These are phyloP conservation scores for Hetaerina americana DNA, from an alignment of 1,140 invertebrate species.

Conservation along the genomic window DNA sequence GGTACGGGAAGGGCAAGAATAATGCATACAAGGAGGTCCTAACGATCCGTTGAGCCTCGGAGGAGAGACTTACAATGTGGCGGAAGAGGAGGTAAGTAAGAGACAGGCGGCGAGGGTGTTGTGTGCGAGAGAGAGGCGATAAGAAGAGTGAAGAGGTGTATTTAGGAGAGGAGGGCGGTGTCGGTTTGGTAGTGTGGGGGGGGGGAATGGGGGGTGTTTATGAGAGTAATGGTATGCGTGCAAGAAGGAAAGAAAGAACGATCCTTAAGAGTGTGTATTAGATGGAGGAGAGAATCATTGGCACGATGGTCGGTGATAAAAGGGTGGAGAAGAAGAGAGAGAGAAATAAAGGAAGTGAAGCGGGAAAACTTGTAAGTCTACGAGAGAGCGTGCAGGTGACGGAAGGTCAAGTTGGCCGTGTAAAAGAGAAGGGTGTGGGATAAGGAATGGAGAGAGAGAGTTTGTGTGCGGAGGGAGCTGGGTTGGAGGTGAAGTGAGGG, in stretches of 20 bases:
- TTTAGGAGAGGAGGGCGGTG: background rate
- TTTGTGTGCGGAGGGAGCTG: no score
- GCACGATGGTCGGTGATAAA: no score
- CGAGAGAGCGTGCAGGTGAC: background rate
- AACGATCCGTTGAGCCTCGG: background rate
- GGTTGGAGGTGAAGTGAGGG: no score
- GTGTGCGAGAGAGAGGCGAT: background rate
- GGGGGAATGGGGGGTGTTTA: no score
- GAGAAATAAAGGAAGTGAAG: background rate
- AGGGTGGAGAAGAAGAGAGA: background rate
- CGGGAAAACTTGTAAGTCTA: background rate
- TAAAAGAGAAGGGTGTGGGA: no score
- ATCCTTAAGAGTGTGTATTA: no score
- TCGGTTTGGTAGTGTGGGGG: no score
- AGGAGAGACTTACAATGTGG: background rate
- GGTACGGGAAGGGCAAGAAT: background rate
- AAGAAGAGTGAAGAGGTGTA: background rate
- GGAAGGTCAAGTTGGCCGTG: background rate
- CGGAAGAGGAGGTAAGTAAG: background rate
- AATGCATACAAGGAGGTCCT: background rate
- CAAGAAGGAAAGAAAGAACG: no score
- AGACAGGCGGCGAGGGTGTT: no score
- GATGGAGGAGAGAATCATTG: no score
- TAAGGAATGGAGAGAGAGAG: no score
- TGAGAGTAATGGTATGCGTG: no score